These are phyloP conservation scores for Diphyllodes magnificus DNA, from an alignment of 2,113 vertebrate species.

Conservation along the genomic window DNA sequence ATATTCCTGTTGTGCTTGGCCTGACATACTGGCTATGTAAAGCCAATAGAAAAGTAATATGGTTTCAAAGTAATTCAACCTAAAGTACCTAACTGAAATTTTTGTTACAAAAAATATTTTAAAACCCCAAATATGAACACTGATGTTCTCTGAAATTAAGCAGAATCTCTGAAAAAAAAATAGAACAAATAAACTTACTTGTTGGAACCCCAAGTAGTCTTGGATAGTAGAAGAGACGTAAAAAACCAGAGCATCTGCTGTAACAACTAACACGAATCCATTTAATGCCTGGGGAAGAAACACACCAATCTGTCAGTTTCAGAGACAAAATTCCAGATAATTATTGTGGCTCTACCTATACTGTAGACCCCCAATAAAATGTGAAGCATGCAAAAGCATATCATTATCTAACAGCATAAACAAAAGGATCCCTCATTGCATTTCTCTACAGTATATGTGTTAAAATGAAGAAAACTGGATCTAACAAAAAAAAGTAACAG, in stretches of 20 bases:
- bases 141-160: not conserved
- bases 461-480: not conserved
- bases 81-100: slow-evolving; percentile 19
- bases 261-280: slow-evolving; percentile 84
- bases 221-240: slow-evolving; percentile 82
- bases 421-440: not conserved
- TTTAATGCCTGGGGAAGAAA: slow-evolving; percentile 75
- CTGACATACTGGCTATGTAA: slow-evolving; percentile 8
- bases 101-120: slow-evolving; percentile 18
- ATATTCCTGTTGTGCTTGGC: slow-evolving; percentile 46
- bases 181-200: slow-evolving; percentile 58
- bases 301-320: not conserved
- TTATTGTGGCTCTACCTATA: not conserved
- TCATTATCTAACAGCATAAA: not conserved
- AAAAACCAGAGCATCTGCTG: slow-evolving; percentile 79
- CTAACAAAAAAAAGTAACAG: not conserved
- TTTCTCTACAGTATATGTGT: rapidly evolving
- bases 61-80: slow-evolving; percentile 36
- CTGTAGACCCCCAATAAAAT: not conserved
- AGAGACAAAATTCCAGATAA: not conserved
- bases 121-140: not conserved
- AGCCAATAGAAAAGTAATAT: slow-evolving; percentile 25
- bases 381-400: not conserved
- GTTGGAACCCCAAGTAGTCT: slow-evolving; percentile 85
- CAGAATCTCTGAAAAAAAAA: not conserved